Base-by-base conservation (phyloP, 2,888 invertebrate species). In the Apocheima hispidaria region DNA sequence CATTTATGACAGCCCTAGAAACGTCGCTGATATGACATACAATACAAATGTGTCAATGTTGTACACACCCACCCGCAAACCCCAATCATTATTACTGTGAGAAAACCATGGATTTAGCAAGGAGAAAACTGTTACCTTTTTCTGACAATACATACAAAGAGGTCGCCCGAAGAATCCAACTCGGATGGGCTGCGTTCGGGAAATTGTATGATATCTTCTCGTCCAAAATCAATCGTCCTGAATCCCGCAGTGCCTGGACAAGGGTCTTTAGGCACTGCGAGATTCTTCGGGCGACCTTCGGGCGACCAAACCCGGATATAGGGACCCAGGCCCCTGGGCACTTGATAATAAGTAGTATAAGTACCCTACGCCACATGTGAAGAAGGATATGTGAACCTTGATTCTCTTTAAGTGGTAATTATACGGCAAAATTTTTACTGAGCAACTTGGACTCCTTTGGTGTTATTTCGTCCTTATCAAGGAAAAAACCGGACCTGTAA, bases 31-130 rank as follows among this genome's bases (percentile, higher is more conserved):
- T 58, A 51, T 44, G 30, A 26, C 35, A 43, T 43, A 54, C 14
- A 49, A 28, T 14, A 21, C 41, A 57, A 49, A 20, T 41, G 33
- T 56, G 57, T 57, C 62, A 62, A 62, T 57, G 61, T 41, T 51
- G 33, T 48, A 36, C 46, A 51, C 50, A 12, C 44, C 51, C 44
- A 55, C 60, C 30, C 26, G 14, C 36, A 36, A 28, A 41, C 28
- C 23, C 14, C 28, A n/a, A 14, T 26, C 14, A 7, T 20, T 30
- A 20, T 49, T 4, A 35, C 21, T n/a, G n/a, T n/a, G n/a, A n/a
- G n/a, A n/a, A n/a, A n/a, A n/a, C n/a, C n/a, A n/a, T n/a, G n/a
- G n/a, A n/a, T n/a, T n/a, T n/a, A n/a, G 6, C 6, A 30, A 35
- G 14, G 20, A 35, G 23, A 21, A 48, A 30, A 21, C 2, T 21